Evolutionary conservation across 2,113 vertebrate genomes (phyloP).

Genomic region (Menura novaehollandiae): DNA sequence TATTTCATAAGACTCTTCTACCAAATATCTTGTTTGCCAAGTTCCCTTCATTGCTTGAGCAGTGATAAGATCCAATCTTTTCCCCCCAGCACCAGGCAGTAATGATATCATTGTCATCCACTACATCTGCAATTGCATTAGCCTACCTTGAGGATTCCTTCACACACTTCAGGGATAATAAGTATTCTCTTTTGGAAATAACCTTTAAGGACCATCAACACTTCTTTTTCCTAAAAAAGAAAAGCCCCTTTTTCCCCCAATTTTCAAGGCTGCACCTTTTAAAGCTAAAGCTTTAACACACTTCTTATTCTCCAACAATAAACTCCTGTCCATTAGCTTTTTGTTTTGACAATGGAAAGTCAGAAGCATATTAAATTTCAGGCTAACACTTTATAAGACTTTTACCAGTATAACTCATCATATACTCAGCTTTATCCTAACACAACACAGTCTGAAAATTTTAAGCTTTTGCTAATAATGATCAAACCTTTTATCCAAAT

Average conservation of each 20-base stretch:
- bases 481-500: not conserved
- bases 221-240: not conserved
- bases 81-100: not conserved
- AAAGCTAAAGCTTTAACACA: not conserved
- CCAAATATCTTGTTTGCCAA: not conserved
- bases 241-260: accelerated
- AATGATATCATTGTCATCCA: not conserved
- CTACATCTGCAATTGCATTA: not conserved
- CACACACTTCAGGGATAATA: not conserved
- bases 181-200: not conserved
- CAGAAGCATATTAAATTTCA: not conserved
- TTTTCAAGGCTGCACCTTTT: not conserved
- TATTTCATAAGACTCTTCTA: not conserved
- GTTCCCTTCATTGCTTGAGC: not conserved
- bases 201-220: not conserved
- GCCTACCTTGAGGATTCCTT: not conserved
- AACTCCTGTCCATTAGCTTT: not conserved
- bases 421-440: not conserved
- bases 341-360: not conserved
- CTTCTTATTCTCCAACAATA: not conserved
- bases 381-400: not conserved
- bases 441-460: not conserved
- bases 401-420: not conserved
- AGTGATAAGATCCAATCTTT: not conserved
- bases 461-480: not conserved